phyloP scores from a whole-genome alignment of 2,113 vertebrate genomes.

The Stegostoma tigrinum region DNA sequence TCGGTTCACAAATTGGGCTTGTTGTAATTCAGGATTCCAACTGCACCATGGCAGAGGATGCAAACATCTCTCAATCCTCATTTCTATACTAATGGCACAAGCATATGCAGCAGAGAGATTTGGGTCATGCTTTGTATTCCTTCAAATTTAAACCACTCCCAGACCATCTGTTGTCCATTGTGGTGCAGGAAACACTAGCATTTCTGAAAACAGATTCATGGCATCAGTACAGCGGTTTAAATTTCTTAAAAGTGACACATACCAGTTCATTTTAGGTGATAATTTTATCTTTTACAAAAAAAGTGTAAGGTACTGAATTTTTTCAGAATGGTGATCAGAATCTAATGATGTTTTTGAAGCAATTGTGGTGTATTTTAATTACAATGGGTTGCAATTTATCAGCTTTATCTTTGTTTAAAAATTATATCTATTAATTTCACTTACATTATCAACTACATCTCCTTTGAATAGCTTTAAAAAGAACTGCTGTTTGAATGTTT shows the following conservation, averaged over 20 bases:
- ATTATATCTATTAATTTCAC: not conserved
- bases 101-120: too few relatives aligned
- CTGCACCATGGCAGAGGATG: too few relatives aligned
- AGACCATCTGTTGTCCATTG: too few relatives aligned
- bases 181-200: not conserved
- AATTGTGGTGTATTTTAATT: not conserved
- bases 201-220: not conserved
- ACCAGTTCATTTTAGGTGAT: not conserved
- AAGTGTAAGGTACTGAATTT: not conserved
- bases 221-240: not conserved
- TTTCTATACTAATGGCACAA: too few relatives aligned
- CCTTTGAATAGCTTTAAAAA: not conserved
- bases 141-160: too few relatives aligned
- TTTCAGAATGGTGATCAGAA: not conserved
- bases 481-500: not conserved
- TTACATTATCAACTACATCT: not conserved
- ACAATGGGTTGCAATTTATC: not conserved
- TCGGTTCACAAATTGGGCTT: too few relatives aligned
- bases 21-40: too few relatives aligned
- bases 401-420: not conserved
- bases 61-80: too few relatives aligned
- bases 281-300: not conserved
- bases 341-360: not conserved
- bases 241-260: not conserved
- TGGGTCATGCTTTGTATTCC: too few relatives aligned